Evolutionary conservation across 2,888 invertebrate genomes (phyloP), one percentile per base, ranked within the genome.

Genomic region (Abrostola triplasia): DNA sequence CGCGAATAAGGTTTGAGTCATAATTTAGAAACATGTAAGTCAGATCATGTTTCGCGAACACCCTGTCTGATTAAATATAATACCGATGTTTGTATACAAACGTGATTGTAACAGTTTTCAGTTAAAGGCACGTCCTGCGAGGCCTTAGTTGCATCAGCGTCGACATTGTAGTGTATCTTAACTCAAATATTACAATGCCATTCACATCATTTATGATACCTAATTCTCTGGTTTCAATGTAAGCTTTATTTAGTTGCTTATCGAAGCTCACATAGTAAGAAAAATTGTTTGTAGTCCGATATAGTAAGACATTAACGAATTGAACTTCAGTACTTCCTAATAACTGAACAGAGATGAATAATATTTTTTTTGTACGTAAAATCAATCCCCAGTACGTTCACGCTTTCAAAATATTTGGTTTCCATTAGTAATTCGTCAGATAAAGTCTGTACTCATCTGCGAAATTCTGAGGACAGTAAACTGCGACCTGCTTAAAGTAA

Each of bases 51-150:
- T 70, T 53, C 63, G 12, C 12, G 36, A 47, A 59, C 9, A 55
- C 36, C 35, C n/a, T 61, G 40, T 57, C 56, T 42, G 51, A 36
- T 73, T 62, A 44, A 47, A 62, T 58, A 54, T 12, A 9, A 8
- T 24, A 38, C 36, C 24, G 10, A 52, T 57, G 35, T 68, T 76
- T 71, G 65, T 53, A 60, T 60, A 60, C 64, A 67, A 76, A 76
- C 81, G 73, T 83, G 82, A 73, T 73, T 73, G 53, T 44, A 58
- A 64, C 55, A 59, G 76, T 76, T 80, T 77, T 70, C 61, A 67
- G 55, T 61, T 59, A 52, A 49, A 61, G 53, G 72, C 80, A 80
- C 75, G 73, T 76, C 55, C 68, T 37, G 24, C 35, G 12, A 72
- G 56, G 65, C 49, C 54, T 64, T 52, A 37, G 58, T 74, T 78